Conservation (phyloP, 2,797 vertebrate genomes). For the Liasis olivaceus region DNA sequence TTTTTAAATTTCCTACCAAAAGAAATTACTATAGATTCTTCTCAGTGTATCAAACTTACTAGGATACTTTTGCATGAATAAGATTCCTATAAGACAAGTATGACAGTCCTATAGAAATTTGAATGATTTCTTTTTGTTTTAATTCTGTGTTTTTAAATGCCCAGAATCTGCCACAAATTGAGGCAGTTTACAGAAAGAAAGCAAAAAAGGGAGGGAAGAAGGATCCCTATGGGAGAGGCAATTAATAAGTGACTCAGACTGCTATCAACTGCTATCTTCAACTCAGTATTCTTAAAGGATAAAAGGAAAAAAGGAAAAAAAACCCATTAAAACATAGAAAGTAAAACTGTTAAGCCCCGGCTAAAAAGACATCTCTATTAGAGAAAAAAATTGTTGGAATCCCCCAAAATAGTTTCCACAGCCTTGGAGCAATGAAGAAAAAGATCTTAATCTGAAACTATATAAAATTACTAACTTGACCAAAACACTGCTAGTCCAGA, state of each 20-base stretch:
- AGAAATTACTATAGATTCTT: not conserved
- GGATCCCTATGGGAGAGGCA: not conserved
- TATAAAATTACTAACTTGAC: not conserved
- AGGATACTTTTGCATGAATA: not conserved
- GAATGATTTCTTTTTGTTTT: not conserved
- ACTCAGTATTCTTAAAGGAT: not conserved
- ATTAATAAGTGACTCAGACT: not conserved
- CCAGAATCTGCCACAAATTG: not conserved
- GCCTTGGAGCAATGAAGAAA: not conserved
- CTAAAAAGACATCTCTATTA: not conserved
- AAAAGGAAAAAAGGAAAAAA: not conserved
- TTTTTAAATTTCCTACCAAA: not conserved
- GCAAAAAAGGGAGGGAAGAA: too few relatives aligned
- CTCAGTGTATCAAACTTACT: not conserved
- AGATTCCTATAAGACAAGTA: not conserved
- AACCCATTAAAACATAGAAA: not conserved
- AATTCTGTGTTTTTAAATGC: not conserved
- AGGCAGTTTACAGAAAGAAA: not conserved
- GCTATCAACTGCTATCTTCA: not conserved
- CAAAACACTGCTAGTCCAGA: not conserved
- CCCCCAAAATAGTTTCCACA: not conserved
- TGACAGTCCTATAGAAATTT: not conserved
- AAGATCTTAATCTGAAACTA: not conserved
- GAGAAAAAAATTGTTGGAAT: not conserved
- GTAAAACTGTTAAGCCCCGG: not conserved